phyloP scores from a whole-genome alignment of 2,888 invertebrate genomes.

The Noctua janthe region DNA sequence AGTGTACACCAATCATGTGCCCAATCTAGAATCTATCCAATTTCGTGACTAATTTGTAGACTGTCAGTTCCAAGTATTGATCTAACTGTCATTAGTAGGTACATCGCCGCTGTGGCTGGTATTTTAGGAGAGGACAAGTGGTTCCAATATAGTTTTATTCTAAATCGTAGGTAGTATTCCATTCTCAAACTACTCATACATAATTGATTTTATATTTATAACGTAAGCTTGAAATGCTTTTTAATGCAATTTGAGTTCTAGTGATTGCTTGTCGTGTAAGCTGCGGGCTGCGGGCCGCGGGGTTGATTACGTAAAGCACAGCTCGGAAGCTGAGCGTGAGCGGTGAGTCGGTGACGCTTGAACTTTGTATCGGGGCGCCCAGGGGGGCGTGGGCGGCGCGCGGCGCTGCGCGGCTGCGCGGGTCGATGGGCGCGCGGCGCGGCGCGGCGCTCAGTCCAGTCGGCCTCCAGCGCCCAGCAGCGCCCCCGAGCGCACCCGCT shows the following conservation, averaged over 20 bases:
- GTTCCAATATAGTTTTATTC: background rate
- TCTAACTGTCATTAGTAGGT: background rate
- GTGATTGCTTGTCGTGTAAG: background rate
- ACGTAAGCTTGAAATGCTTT: slow-evolving; percentile 2
- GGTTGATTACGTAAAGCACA: slow-evolving; percentile 67
- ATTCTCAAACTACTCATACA: background rate
- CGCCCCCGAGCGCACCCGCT: slow-evolving; percentile 73
- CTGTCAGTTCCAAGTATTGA: background rate
- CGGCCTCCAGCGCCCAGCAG: slow-evolving; percentile 70
- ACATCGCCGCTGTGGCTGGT: background rate
- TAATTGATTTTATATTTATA: background rate
- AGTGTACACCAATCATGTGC: background rate
- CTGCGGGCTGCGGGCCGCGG: background rate
- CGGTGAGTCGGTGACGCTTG: slow-evolving; percentile 70
- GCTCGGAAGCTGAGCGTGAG: slow-evolving; percentile 57
- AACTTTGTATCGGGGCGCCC: slow-evolving; percentile 62
- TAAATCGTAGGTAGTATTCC: background rate
- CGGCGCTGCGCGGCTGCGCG: slow-evolving; percentile 46
- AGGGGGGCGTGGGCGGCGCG: slow-evolving; percentile 25
- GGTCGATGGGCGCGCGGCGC: slow-evolving; percentile 36
- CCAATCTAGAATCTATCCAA: background rate
- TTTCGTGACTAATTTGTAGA: background rate
- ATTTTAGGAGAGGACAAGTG: background rate
- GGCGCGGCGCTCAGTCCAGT: slow-evolving; percentile 58
- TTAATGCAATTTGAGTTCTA: slow-evolving; percentile 4